Evolutionary conservation across 2,113 vertebrate genomes (phyloP), one percentile per base, ranked within the genome.

Genomic region (Protobothrops flavoviridis): DNA sequence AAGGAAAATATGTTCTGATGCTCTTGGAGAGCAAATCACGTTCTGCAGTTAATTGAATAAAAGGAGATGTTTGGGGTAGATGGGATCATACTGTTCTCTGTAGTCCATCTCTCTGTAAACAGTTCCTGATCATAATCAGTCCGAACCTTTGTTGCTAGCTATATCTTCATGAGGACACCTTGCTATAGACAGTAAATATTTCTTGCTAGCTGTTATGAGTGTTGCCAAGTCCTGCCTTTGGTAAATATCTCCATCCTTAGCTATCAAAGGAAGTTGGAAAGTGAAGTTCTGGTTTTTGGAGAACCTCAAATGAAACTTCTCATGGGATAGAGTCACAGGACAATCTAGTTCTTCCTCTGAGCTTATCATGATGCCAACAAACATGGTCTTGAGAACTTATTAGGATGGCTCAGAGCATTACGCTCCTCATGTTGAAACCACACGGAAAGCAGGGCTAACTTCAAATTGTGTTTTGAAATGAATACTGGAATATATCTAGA

Each of bases 261-360:
- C 95, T 90, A 90, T 56, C 91, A 95, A 97, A 97, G 96, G 94
- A 9, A 96, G 93, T 5, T 96, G 96, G 97, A 97, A 97, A 96
- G 94, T 96, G 94, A 97, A 96, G 97, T 97, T 96, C 96, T 96
- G 86, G 95, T 96, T 96, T 96, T 91, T 95, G 96, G 97, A 96
- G 95, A 95, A 85, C 95, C 95, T 96, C 90, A 93, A 94, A 95
- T 92, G 93, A 85, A 94, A 93, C 92, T 61, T 94, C 92, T 81
- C 92, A 53, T 91, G 33, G 13, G 52, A 92, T 90, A 50, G 88
- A 96, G 91, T 23, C 43, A 90, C 39, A 64, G 90, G 87, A 89
- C 89, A 94, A 87, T 2, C 93, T 94, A 94, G 88, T 2, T 50
- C 93, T 94, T 93, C 8, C 55, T 26, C 45, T 55, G 61, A 88